phyloP scores from a whole-genome alignment of 2,888 invertebrate genomes.

The Drosophila atroscutellata region DNA sequence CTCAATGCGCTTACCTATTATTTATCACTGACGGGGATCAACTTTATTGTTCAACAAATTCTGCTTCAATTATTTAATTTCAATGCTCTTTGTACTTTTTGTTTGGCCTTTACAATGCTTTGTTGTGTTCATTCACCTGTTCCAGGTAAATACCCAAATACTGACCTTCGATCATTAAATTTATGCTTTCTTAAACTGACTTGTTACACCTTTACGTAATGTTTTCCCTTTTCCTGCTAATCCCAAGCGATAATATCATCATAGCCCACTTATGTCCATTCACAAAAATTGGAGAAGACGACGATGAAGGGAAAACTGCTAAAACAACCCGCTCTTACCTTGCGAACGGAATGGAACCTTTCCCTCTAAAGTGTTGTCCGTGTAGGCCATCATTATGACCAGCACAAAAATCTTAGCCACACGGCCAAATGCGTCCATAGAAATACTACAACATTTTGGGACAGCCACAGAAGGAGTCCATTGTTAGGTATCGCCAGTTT shows the following conservation, averaged over 20 bases:
- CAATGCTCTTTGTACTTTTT: constrained; percentile 34
- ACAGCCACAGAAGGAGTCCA: constrained; percentile 53
- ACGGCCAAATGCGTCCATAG: constrained; percentile 74
- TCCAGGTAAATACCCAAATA: constrained; percentile 31
- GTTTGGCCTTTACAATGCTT: constrained; percentile 28
- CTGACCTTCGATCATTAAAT: constrained; percentile 44
- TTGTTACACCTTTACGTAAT: constrained; percentile 48
- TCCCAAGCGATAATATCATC: constrained; percentile 64
- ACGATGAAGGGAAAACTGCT: constrained; percentile 42
- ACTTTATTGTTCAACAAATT: constrained; percentile 36
- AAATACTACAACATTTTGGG: constrained; percentile 67
- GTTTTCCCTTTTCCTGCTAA: constrained; percentile 48
- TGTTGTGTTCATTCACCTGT: constrained; percentile 45
- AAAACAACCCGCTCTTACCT: constrained; percentile 55
- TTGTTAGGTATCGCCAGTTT: constrained; percentile 68
- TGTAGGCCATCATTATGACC: constrained; percentile 66
- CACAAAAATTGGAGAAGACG: constrained; percentile 7
- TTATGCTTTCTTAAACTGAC: constrained; percentile 46
- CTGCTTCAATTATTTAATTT: constrained; percentile 44
- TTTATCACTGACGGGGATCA: constrained; percentile 37
- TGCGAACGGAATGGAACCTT: constrained; percentile 24
- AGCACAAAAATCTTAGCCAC: constrained; percentile 78
- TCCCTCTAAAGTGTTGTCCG: constrained; percentile 57
- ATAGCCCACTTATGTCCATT: constrained; percentile 63
- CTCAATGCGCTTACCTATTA: constrained; percentile 28